Conservation (phyloP, 2,113 vertebrate genomes). For the Daphoenositta chrysoptera region DNA sequence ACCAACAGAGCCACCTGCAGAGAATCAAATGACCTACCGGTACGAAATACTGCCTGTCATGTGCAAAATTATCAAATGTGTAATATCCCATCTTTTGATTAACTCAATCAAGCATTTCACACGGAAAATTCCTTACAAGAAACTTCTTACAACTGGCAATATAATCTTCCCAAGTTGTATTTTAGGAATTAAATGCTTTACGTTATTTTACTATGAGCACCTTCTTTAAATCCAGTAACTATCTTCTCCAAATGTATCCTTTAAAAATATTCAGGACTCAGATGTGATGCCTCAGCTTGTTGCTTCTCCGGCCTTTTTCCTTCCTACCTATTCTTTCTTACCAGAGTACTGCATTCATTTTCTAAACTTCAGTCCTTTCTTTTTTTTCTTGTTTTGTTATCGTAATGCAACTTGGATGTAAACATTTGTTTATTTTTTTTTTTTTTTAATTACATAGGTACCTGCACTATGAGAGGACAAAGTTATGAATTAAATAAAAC, state of each 20-base stretch:
- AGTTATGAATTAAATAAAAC: not conserved
- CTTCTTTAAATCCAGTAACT: not conserved
- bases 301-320: not conserved
- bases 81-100: slow-evolving; percentile 13
- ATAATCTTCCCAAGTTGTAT: not conserved
- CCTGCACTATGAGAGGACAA: not conserved
- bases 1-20: slow-evolving; percentile 67
- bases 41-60: slow-evolving; percentile 51
- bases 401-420: not conserved
- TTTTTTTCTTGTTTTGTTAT: not conserved
- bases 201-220: not conserved
- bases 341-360: not conserved
- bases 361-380: not conserved
- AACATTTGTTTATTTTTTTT: not conserved
- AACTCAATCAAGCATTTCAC: slow-evolving; percentile 55
- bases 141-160: not conserved
- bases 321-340: not conserved
- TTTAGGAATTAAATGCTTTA: slow-evolving; percentile 4
- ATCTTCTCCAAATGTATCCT: not conserved
- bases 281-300: not conserved
- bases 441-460: not conserved
- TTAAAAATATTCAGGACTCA: not conserved
- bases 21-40: slow-evolving; percentile 65
- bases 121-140: not conserved
- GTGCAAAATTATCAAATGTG: slow-evolving; percentile 56